A percentile compares a stretch with the other conserved stretches of the same genome.
Conservation (phyloP, 2,888 invertebrate genomes). For the Drosophila prolongata region DNA sequence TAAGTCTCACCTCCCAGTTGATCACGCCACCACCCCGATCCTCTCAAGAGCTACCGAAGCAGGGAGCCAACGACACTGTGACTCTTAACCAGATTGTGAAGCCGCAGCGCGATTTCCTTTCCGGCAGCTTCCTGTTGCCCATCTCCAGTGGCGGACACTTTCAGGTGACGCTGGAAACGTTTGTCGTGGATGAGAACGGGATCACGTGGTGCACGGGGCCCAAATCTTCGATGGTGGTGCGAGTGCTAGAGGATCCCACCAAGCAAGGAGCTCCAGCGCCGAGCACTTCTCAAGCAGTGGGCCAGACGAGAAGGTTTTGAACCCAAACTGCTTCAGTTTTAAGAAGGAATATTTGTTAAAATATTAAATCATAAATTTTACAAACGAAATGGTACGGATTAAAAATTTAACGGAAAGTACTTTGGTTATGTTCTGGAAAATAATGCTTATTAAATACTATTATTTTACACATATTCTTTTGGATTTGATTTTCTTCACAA, state of each 20-base stretch:
- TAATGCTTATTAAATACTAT: too few species aligned
- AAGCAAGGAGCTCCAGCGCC: constrained; percentile 73
- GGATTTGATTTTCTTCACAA: too few species aligned
- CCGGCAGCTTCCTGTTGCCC: constrained; percentile 93
- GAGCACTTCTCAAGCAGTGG: constrained; percentile 66
- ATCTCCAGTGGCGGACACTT: constrained; percentile 88
- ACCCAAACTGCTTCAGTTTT: background rate
- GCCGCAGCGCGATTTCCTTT: constrained; percentile 97
- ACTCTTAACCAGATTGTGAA: constrained; percentile 92
- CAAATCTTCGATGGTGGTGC: constrained; percentile 86
- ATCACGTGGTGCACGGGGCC: constrained; percentile 96
- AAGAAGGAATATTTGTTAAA: background rate
- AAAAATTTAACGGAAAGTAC: too few species aligned
- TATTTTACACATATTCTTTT: too few species aligned
- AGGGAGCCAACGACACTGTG: constrained; percentile 82
- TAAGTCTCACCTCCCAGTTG: constrained; percentile 89
- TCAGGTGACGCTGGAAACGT: constrained; percentile 92
- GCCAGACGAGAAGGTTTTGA: constrained; percentile 76
- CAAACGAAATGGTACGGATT: too few species aligned
- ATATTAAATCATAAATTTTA: background rate
- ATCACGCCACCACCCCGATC: constrained; percentile 85
- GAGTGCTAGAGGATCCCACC: constrained; percentile 84
- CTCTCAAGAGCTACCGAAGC: constrained; percentile 63
- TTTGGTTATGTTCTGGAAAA: too few species aligned
- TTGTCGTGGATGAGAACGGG: constrained; percentile 92